Evolutionary conservation across 2,888 invertebrate genomes (phyloP).

Genomic region (Bruchidius siliquastri): DNA sequence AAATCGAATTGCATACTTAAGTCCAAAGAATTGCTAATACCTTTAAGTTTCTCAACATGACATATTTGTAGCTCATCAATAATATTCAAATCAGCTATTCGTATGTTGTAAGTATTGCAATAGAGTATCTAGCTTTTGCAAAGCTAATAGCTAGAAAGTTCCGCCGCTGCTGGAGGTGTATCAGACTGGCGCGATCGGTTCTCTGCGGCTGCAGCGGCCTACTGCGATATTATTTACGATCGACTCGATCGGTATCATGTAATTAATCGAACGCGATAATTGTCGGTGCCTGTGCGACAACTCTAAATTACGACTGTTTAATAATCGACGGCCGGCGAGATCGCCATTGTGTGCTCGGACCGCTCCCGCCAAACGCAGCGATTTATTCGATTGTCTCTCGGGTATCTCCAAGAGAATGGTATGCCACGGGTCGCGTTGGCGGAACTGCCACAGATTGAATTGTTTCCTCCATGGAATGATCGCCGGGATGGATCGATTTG

Average conservation of each 20-base stretch:
- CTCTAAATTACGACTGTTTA: conserved; percentile 40
- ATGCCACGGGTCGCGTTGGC: background rate
- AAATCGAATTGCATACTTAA: too few relatives aligned
- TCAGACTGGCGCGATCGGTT: background rate
- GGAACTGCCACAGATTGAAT: background rate
- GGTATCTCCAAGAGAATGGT: background rate
- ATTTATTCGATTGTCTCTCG: background rate
- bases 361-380: background rate
- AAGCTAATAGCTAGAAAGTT: background rate
- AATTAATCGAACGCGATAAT: conserved; percentile 44
- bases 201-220: conserved; percentile 6
- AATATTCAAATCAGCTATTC: too few relatives aligned
- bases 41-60: too few relatives aligned
- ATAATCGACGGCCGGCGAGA: conserved; percentile 21
- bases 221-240: conserved; percentile 16
- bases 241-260: conserved; percentile 21
- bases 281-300: conserved; percentile 35
- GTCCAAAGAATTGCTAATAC: too few relatives aligned
- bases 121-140: background rate
- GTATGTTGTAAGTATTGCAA: too few relatives aligned
- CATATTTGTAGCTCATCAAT: too few relatives aligned
- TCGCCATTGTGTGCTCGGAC: background rate
- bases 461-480: background rate
- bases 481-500: background rate
- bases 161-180: background rate